phyloP scores from a whole-genome alignment of 1,140 invertebrate genomes.

The Maconellicoccus hirsutus region DNA sequence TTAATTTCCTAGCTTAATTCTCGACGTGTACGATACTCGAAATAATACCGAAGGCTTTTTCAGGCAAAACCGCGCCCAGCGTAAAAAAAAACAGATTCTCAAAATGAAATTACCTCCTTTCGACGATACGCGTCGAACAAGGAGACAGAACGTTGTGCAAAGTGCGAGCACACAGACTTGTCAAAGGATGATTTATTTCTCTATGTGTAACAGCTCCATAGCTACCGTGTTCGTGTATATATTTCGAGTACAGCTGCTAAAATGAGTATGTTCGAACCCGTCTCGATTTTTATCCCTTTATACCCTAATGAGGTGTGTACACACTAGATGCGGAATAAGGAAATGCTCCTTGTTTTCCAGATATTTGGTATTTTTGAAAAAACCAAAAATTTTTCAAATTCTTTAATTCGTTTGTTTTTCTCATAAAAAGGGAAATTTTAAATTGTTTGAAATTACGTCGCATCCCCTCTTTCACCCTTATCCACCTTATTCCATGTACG shows the following conservation, averaged over 20 bases:
- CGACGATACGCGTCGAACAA: background rate
- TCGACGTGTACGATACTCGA: too few relatives aligned
- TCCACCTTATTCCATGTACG: too few relatives aligned
- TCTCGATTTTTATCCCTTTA: slow-evolving; percentile 6
- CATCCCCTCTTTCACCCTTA: too few relatives aligned
- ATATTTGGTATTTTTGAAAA: too few relatives aligned
- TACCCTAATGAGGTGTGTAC: background rate
- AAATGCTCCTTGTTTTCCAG: too few relatives aligned
- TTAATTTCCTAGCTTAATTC: background rate
- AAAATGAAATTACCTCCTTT: background rate
- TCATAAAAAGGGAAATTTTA: too few relatives aligned
- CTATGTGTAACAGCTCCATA: background rate
- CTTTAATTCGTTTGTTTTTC: too few relatives aligned
- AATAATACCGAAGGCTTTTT: too few relatives aligned
- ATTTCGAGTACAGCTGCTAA: slow-evolving; percentile 11
- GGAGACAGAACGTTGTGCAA: background rate
- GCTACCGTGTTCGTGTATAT: background rate
- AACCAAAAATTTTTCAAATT: too few relatives aligned
- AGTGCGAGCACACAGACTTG: background rate
- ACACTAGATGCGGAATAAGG: too few relatives aligned
- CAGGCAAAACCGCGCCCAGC: too few relatives aligned
- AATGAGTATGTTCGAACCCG: background rate
- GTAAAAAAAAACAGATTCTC: background rate
- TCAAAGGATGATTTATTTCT: slow-evolving; percentile 14
- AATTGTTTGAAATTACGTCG: too few relatives aligned